Evolutionary conservation across 2,888 invertebrate species (phyloP).

Genomic region (Eupelmus urozonus): DNA sequence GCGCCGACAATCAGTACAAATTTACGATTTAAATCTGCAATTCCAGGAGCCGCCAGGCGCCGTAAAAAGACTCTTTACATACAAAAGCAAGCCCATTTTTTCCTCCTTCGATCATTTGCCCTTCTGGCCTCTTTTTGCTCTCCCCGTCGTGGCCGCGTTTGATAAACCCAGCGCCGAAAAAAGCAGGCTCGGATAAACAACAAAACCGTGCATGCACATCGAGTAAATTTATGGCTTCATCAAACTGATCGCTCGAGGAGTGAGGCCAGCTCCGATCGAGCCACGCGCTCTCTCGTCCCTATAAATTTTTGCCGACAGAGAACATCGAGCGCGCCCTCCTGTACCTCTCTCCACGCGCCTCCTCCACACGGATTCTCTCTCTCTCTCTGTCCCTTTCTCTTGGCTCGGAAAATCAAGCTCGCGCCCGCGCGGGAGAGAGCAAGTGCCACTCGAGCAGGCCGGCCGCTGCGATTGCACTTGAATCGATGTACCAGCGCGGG

Average conservation of each 20-base stretch:
- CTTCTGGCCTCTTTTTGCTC: conserved; percentile 21
- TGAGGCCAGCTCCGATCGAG: no score
- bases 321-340: not conserved
- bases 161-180: conserved; percentile 4
- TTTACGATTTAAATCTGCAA: conserved; percentile 43
- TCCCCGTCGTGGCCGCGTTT: not conserved
- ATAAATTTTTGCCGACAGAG: conserved; percentile 26
- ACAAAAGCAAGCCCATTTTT: conserved; percentile 34
- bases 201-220: conserved; percentile 23
- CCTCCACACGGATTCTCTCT: not conserved
- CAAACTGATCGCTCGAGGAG: conserved; percentile 46
- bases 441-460: conserved; percentile 29
- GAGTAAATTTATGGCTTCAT: conserved; percentile 49
- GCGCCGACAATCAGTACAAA: conserved; percentile 34
- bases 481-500: conserved; percentile 36
- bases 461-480: conserved; percentile 41
- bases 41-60: conserved; percentile 21
- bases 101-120: conserved; percentile 25
- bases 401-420: conserved; percentile 23
- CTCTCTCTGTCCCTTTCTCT: conserved; percentile 16
- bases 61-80: conserved; percentile 40
- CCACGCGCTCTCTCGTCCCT: no score
- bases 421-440: not conserved
- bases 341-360: not conserved
- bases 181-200: not conserved